phyloP scores from a whole-genome alignment of 2,888 invertebrate species.

The Tetranychus piercei region DNA sequence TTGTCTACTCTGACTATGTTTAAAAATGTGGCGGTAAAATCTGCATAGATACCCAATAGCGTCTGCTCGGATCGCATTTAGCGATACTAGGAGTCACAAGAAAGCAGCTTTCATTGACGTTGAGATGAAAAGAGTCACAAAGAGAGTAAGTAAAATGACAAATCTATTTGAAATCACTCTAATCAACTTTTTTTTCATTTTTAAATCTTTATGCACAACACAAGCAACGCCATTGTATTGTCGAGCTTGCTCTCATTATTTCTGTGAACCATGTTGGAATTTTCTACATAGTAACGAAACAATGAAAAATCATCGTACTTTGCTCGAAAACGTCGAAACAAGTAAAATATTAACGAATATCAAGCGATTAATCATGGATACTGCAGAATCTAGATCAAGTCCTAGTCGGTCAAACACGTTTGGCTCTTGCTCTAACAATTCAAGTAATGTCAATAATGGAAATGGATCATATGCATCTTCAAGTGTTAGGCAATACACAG shows the following conservation, averaged over 20 bases:
- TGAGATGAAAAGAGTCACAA: slow-evolving; percentile 73
- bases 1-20: no score
- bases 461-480: no score
- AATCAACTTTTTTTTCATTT: slow-evolving; percentile 23
- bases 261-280: slow-evolving; percentile 83
- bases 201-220: slow-evolving; percentile 64
- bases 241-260: slow-evolving; percentile 83
- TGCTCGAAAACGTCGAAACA: slow-evolving; percentile 40
- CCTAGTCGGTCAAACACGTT: no score
- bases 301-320: slow-evolving; percentile 54
- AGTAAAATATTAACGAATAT: slow-evolving; percentile 9
- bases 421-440: no score
- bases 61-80: slow-evolving; percentile 88
- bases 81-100: slow-evolving; percentile 73
- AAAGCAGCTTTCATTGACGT: slow-evolving; percentile 88
- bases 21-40: no score
- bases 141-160: slow-evolving; percentile 48
- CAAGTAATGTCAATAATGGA: no score
- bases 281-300: slow-evolving; percentile 56
- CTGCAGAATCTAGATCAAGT: no score
- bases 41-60: slow-evolving; percentile 79
- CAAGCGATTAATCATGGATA: background rate
- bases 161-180: background rate
- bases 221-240: slow-evolving; percentile 95
- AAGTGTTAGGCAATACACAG: no score